Evolutionary conservation across 2,888 invertebrate genomes (phyloP).

Genomic region (Diarsia brunnea): DNA sequence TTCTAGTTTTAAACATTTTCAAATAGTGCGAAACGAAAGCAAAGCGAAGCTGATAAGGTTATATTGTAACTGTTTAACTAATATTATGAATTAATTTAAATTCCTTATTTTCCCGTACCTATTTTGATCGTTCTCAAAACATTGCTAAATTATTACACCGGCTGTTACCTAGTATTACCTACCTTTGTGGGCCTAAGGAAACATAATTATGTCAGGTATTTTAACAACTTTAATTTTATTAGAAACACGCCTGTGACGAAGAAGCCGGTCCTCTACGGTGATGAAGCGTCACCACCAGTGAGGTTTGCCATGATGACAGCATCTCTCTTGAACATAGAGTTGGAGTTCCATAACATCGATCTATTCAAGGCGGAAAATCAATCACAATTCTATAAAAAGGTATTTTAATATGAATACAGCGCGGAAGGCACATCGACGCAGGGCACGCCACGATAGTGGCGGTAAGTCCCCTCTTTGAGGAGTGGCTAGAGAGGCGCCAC

Average conservation of each 20-base stretch:
- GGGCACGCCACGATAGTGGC: no score
- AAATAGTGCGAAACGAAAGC: slow-evolving; percentile 4
- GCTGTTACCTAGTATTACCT: no score
- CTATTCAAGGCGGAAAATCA: slow-evolving; percentile 83
- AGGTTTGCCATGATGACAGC: slow-evolving; percentile 90
- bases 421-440: no score
- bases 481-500: no score
- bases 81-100: background rate
- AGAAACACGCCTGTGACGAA: slow-evolving; percentile 47
- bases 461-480: no score
- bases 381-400: slow-evolving; percentile 79
- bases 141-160: no score
- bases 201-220: background rate
- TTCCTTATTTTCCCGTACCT: background rate
- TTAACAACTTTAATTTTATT: slow-evolving; percentile 2
- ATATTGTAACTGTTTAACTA: background rate
- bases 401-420: background rate
- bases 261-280: slow-evolving; percentile 85
- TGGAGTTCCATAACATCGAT: slow-evolving; percentile 87
- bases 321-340: slow-evolving; percentile 80
- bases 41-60: background rate
- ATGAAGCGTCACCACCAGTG: slow-evolving; percentile 88
- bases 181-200: background rate
- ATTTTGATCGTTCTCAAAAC: background rate
- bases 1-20: slow-evolving; percentile 2